These are phyloP conservation scores for Arothron firmamentum DNA, from an alignment of 2,113 vertebrate genomes.

Conservation along the genomic window DNA sequence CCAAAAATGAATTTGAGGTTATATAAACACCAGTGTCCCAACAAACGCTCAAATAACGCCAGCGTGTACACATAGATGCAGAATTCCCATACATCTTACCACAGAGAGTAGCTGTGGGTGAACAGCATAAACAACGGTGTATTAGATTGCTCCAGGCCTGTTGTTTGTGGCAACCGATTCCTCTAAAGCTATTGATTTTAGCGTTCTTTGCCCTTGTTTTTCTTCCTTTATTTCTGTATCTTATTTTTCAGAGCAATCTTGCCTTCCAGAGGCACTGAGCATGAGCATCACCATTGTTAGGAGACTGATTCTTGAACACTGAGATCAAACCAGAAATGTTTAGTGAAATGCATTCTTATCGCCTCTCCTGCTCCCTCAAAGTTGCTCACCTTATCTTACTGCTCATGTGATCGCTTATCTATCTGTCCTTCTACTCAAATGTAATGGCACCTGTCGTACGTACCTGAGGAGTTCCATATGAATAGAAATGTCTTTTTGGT, in stretches of 20 bases:
- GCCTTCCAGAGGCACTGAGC: background rate
- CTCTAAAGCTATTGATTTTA: conserved; percentile 28
- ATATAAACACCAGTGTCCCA: conserved; percentile 31
- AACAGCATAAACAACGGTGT: conserved; percentile 7
- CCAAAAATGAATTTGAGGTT: conserved; percentile 33
- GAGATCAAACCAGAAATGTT: background rate
- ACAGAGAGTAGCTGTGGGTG: conserved; percentile 1
- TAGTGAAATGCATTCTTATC: background rate
- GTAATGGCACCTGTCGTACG: too few relatives aligned
- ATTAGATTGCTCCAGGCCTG: conserved; percentile 18
- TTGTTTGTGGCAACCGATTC: conserved; percentile 38
- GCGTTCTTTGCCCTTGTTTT: background rate
- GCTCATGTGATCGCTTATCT: conserved; percentile 17
- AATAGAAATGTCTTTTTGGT: conserved; percentile 21
- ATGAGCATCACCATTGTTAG: background rate
- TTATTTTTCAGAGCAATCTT: background rate
- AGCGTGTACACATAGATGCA: conserved; percentile 5
- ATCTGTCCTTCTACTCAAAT: background rate
- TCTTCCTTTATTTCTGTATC: background rate
- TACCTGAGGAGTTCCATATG: conserved; percentile 12
- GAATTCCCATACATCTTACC: conserved; percentile 6
- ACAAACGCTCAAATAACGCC: conserved; percentile 1
- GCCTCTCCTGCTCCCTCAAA: conserved; percentile 1
- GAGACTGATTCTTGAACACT: background rate
- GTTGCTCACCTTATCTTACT: conserved; percentile 25